Evolutionary conservation across 2,113 vertebrate genomes (phyloP).

Genomic region (Synodontis membranacea): DNA sequence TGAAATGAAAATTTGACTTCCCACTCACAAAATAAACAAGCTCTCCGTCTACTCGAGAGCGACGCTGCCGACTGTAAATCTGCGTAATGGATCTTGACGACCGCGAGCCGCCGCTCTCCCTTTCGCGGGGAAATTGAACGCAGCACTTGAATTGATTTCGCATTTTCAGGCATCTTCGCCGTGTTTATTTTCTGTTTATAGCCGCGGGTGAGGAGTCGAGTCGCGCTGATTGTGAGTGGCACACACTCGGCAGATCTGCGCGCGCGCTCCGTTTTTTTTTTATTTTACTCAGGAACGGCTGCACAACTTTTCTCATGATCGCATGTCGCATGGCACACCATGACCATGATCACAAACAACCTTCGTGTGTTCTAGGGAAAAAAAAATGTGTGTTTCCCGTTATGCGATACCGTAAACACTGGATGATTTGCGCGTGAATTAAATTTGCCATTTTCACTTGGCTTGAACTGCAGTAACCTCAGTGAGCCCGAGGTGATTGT

Average conservation of each 20-base stretch:
- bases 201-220: conserved; percentile 50
- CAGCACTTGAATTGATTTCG: conserved; percentile 56
- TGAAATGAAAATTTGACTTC: not conserved
- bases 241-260: not conserved
- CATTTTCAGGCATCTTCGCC: conserved; percentile 56
- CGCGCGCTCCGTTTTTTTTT: not conserved
- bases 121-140: conserved; percentile 38
- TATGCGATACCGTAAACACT: too few relatives aligned
- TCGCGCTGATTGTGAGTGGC: conserved; percentile 56
- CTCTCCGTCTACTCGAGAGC: conserved; percentile 37
- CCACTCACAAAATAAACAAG: conserved; percentile 36
- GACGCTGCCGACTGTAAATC: conserved; percentile 31
- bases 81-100: conserved; percentile 56
- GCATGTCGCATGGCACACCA: not conserved
- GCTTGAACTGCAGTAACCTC: conserved; percentile 41
- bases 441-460: not conserved
- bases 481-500: conserved; percentile 58
- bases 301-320: not conserved
- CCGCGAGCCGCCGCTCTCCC: conserved; percentile 22
- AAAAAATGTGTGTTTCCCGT: not conserved
- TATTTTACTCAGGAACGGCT: not conserved
- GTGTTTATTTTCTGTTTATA: conserved; percentile 47
- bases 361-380: not conserved
- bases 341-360: not conserved
- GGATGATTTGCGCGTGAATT: not conserved